Evolutionary conservation across 2,888 invertebrate species (phyloP).

Genomic region (Xanthia togata): DNA sequence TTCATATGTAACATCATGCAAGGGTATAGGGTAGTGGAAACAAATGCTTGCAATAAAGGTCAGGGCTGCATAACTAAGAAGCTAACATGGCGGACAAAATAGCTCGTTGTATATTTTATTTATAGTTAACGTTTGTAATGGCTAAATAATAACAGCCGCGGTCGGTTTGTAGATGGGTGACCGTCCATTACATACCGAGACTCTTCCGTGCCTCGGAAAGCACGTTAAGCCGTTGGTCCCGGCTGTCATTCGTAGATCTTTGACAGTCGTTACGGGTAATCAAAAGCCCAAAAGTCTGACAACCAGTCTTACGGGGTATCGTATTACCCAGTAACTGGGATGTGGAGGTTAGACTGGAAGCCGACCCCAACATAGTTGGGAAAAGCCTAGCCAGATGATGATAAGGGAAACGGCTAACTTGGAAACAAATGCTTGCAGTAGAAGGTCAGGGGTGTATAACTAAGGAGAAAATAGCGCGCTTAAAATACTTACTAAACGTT

Average conservation of each 20-base stretch:
- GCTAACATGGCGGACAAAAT: neutral
- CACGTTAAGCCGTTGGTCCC: too few species aligned
- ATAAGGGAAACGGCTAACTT: too few species aligned
- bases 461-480: too few species aligned
- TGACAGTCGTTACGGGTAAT: neutral
- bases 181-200: neutral
- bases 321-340: too few species aligned
- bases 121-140: conserved; percentile 3
- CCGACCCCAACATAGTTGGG: too few species aligned
- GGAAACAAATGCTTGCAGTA: too few species aligned
- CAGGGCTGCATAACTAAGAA: conserved; percentile 1
- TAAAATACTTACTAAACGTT: too few species aligned
- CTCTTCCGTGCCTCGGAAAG: too few species aligned
- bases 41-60: neutral
- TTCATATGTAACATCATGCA: conserved; percentile 8
- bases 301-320: neutral
- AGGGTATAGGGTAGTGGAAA: neutral
- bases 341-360: too few species aligned
- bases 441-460: too few species aligned
- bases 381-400: too few species aligned
- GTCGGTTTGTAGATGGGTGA: neutral
- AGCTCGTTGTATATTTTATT: conserved; percentile 17
- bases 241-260: too few species aligned
- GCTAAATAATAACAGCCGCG: neutral
- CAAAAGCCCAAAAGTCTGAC: neutral